Percentiles rank a stretch among this genome's conserved stretches.
Conservation (phyloP, 2,888 invertebrate species). For the Netelia melanura region DNA sequence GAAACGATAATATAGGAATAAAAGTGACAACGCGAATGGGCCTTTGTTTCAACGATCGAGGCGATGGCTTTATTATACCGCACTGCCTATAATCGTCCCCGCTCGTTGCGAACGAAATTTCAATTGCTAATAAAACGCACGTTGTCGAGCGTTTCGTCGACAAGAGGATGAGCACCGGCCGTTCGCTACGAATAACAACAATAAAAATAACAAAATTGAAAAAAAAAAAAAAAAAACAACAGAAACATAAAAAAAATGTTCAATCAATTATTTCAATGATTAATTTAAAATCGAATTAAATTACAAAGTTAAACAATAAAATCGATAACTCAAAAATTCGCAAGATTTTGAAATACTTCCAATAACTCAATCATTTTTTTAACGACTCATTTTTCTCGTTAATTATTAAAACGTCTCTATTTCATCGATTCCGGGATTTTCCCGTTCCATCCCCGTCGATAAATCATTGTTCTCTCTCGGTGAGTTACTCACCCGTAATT, state of each 20-base stretch:
- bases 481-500: conserved; percentile 25
- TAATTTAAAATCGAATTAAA: too few species aligned
- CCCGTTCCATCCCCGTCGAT: conserved; percentile 26
- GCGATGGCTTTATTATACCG: conserved; percentile 22
- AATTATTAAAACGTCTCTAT: neutral
- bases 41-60: conserved; percentile 53
- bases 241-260: too few species aligned
- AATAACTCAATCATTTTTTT: neutral
- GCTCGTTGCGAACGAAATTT: conserved; percentile 30
- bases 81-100: conserved; percentile 3
- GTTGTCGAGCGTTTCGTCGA: neutral
- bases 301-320: too few species aligned
- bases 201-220: too few species aligned
- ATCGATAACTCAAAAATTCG: too few species aligned
- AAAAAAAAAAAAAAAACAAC: too few species aligned
- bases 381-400: neutral
- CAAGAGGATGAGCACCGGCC: too few species aligned
- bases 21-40: conserved; percentile 35
- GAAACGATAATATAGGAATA: conserved; percentile 38
- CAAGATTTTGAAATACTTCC: too few species aligned
- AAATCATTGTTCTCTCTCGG: neutral
- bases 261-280: too few species aligned
- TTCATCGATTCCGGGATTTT: conserved; percentile 16
- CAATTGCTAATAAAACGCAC: conserved; percentile 54
- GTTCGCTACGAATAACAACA: too few species aligned